These are phyloP conservation scores for Diachasma alloeum DNA, from an alignment of 1,140 invertebrate species.

Conservation along the genomic window DNA sequence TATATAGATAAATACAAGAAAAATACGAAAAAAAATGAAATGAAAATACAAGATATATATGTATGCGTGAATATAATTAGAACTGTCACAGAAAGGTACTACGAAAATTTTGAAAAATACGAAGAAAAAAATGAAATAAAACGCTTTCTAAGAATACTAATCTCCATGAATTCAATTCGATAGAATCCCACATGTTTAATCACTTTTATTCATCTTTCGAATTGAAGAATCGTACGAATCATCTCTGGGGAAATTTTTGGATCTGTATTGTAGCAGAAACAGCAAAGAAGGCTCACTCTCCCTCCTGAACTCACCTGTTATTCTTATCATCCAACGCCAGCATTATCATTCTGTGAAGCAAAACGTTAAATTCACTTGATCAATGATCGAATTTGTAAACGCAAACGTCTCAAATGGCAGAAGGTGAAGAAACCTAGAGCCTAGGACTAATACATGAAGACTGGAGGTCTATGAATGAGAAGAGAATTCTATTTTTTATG, in stretches of 20 bases:
- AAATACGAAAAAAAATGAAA: constrained; percentile 34
- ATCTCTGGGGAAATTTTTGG: neutral
- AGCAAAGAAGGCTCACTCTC: no score
- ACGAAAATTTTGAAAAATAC: constrained; percentile 47
- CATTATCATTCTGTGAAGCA: no score
- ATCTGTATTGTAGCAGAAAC: no score
- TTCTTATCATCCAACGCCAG: no score
- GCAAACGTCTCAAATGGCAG: no score
- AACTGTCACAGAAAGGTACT: constrained; percentile 48
- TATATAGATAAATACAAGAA: constrained; percentile 27
- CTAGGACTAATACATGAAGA: no score
- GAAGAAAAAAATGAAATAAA: constrained; percentile 50
- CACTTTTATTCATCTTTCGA: neutral
- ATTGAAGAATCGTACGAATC: neutral
- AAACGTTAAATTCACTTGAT: no score
- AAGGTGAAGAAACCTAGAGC: no score
- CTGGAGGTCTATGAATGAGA: no score
- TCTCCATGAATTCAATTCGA: neutral
- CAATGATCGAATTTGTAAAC: no score
- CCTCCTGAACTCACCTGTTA: no score
- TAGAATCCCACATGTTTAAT: neutral
- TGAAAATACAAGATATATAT: constrained; percentile 24
- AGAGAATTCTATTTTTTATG: no score
- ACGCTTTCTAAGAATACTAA: constrained; percentile 20
- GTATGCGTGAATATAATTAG: constrained; percentile 35